These are phyloP conservation scores for Lacanobia wlatinum DNA, from an alignment of 2,888 invertebrate genomes.

Conservation along the genomic window DNA sequence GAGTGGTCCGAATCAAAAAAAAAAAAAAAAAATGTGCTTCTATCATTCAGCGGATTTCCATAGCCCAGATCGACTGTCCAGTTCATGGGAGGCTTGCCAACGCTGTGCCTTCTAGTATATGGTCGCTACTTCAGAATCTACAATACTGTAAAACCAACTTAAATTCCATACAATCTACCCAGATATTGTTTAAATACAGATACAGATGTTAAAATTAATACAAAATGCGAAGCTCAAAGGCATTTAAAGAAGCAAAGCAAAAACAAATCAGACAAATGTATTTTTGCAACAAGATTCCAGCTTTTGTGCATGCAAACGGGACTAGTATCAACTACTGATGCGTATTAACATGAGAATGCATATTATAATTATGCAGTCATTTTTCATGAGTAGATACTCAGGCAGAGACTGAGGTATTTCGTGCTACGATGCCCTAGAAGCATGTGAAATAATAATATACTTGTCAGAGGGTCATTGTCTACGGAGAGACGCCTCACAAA, in stretches of 20 bases:
- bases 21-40: too few relatives aligned
- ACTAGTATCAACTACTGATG: slow-evolving; percentile 34
- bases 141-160: neutral
- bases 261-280: slow-evolving; percentile 31
- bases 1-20: too few relatives aligned
- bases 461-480: too few relatives aligned
- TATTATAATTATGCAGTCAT: slow-evolving; percentile 23
- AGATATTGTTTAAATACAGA: neutral
- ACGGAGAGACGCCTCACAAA: too few relatives aligned
- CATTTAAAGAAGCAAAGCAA: slow-evolving; percentile 5
- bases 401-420: slow-evolving; percentile 15
- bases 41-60: too few relatives aligned
- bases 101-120: too few relatives aligned
- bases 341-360: slow-evolving; percentile 51
- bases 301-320: slow-evolving; percentile 42
- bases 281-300: slow-evolving; percentile 42
- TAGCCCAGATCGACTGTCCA: too few relatives aligned
- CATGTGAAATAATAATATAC: too few relatives aligned
- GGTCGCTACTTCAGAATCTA: too few relatives aligned
- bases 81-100: too few relatives aligned
- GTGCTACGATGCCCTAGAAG: neutral
- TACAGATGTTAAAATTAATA: slow-evolving; percentile 10
- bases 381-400: neutral
- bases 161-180: neutral
- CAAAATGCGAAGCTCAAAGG: neutral